These are phyloP conservation scores for Campopleginae sp. DNA, from an alignment of 2,888 invertebrate species.

Conservation along the genomic window DNA sequence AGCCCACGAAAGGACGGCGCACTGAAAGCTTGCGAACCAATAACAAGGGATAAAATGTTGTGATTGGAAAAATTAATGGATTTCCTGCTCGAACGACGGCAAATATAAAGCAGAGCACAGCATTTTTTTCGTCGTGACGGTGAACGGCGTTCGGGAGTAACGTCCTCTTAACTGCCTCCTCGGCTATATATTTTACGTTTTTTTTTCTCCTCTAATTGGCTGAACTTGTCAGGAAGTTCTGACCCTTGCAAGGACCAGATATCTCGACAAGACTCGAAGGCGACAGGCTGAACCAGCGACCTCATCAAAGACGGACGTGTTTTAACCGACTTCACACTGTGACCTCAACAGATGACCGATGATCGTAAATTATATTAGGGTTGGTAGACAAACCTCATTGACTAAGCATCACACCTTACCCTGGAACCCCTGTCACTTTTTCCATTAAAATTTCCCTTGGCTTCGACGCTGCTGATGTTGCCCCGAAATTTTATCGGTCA, in stretches of 20 bases:
- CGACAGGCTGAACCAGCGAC: not conserved
- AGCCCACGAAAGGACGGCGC: not conserved
- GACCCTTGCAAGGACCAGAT: not conserved
- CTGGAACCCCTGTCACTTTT: not conserved
- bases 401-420: not conserved
- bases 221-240: not conserved
- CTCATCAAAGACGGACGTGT: not conserved
- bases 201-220: not conserved
- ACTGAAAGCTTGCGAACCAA: not conserved
- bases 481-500: constrained; percentile 28
- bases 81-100: not conserved
- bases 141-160: not conserved
- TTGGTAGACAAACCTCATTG: not conserved
- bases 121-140: not conserved
- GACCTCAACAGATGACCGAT: not conserved
- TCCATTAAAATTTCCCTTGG: not conserved
- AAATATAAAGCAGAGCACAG: not conserved
- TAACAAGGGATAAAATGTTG: constrained; percentile 2
- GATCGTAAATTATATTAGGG: not conserved
- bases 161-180: not conserved
- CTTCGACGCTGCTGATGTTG: not conserved
- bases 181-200: not conserved
- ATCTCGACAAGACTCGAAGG: not conserved
- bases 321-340: not conserved
- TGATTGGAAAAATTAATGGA: constrained; percentile 7